Evolutionary conservation across 1,140 invertebrate species (phyloP), one percentile per base, ranked within the genome.

Genomic region (Eumaeus atala): DNA sequence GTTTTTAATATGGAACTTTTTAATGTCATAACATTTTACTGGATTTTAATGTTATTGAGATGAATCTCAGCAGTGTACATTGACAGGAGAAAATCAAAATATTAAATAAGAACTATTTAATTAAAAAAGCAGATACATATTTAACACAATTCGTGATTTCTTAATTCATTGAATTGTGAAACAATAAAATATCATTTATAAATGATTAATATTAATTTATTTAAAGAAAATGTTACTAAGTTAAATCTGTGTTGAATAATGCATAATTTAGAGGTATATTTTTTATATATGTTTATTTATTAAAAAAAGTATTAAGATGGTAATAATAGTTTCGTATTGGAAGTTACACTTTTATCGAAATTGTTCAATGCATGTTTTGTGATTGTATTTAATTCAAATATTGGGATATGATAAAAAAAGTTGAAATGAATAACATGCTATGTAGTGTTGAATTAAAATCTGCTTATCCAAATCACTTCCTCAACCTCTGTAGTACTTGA

Each of bases 211-310:
- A 56, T 64, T 75, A 66, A 77, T 74, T 82, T 78, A 78, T 79
- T 79, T 71, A 64, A 44, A 16, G 40, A 68, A 62, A 72, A 71
- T 80, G 76, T 79, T 80, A 69, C 62, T 79, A 67, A 76, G 70
- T 78, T 79, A 64, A 79, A 70, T 70, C 64, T 77, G 67, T 77
- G 72, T 80, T 79, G 70, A 73, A 73, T 80, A 78, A 70, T 60
- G 70, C 68, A 70, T 79, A 77, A 72, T 80, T 73, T 75, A 67
- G 76, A 84, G 74, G 77, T 84, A 79, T 81, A 81, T 84, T 83
- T 83, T 79, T 28, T 28, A 28, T 81, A 80, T 79, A 83, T 76
- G 59, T 77, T 83, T 77, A 78, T 79, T 80, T 80, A 74, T 74
- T 70, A 73, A 69, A 69, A 37, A 62, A 77, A 79, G 68, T 76